Conservation (phyloP, 2,888 invertebrate species). For the Thereva unica region DNA sequence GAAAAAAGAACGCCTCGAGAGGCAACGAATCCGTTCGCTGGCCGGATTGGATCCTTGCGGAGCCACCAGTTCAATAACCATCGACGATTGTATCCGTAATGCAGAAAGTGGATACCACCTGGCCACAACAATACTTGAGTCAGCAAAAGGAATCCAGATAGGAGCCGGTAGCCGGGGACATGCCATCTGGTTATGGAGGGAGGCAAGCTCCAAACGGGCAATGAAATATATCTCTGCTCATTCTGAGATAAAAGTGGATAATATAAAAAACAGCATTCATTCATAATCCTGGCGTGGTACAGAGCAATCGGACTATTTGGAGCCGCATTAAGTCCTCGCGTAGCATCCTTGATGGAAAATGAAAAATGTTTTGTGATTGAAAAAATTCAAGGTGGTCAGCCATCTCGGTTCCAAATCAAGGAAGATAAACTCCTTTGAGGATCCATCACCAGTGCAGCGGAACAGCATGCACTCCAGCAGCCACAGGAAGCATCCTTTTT, state of each 20-base stretch:
- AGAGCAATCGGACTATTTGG: slow-evolving; percentile 9
- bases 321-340: slow-evolving; percentile 6
- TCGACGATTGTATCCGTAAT: slow-evolving; percentile 3
- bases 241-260: slow-evolving; percentile 2
- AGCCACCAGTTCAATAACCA: background rate
- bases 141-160: slow-evolving; percentile 1
- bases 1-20: slow-evolving; percentile 16
- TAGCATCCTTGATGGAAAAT: background rate
- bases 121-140: background rate
- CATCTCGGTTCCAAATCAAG: too few relatives aligned
- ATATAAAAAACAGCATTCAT: slow-evolving; percentile 1
- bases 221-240: background rate
- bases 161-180: background rate
- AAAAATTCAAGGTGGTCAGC: too few relatives aligned
- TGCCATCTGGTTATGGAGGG: too few relatives aligned
- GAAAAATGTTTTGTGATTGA: background rate
- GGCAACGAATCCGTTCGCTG: slow-evolving; percentile 16
- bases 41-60: background rate
- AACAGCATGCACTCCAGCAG: too few relatives aligned
- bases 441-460: too few relatives aligned
- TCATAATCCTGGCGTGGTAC: slow-evolving; percentile 4
- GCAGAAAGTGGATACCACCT: background rate
- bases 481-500: too few relatives aligned
- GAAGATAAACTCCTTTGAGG: too few relatives aligned
- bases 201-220: too few relatives aligned